A percentile compares a stretch with the other conserved stretches of the same genome.
Conservation (phyloP, 2,888 invertebrate genomes). For the Xestoiulus laeticollis region DNA sequence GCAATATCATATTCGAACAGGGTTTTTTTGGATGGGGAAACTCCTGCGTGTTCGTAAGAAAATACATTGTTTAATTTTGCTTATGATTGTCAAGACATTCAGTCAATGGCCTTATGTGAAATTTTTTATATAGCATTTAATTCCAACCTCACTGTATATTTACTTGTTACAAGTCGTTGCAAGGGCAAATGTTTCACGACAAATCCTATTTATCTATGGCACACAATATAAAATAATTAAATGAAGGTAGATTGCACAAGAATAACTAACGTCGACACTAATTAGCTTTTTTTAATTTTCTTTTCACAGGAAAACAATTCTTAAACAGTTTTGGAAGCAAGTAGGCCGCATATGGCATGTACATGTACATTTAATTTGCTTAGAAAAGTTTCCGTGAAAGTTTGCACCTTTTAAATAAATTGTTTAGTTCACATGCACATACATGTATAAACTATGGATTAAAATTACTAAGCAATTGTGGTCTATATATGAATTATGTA, state of each 20-base stretch:
- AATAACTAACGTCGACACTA: not conserved
- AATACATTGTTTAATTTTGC: constrained; percentile 17
- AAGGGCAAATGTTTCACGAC: constrained; percentile 28
- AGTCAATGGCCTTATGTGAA: constrained; percentile 11
- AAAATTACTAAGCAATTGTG: not conserved
- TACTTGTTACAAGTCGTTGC: not conserved
- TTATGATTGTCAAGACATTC: constrained; percentile 12
- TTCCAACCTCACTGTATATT: not conserved
- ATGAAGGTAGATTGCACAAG: not conserved
- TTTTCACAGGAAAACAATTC: not conserved
- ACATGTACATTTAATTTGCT: not conserved
- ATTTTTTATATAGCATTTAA: not conserved
- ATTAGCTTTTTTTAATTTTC: not conserved
- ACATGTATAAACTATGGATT: not conserved
- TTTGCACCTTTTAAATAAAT: too few species aligned
- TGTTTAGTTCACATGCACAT: not conserved
- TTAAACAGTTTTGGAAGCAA: not conserved
- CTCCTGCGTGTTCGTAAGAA: not conserved
- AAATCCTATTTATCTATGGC: constrained; percentile 7
- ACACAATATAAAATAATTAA: constrained; percentile 18
- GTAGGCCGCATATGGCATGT: not conserved
- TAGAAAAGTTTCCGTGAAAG: too few species aligned
- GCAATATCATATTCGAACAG: not conserved
- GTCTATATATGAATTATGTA: too few species aligned
- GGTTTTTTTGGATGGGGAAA: constrained; percentile 2